Conservation (phyloP, 1,140 invertebrate genomes). For the Lucilia sericata region DNA sequence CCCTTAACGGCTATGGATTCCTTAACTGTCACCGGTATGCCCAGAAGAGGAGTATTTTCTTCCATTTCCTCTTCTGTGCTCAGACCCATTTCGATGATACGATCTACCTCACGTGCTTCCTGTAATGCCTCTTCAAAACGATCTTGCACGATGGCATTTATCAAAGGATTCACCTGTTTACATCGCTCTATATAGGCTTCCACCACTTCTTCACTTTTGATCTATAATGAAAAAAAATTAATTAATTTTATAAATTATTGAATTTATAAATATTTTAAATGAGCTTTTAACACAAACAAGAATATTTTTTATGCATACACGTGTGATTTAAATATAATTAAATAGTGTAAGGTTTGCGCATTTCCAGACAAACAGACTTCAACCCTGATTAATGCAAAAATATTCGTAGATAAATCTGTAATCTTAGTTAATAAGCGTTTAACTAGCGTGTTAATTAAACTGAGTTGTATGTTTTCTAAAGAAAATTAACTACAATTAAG, state of each 20-base stretch:
- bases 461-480: too few species aligned
- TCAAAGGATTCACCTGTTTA: slow-evolving; percentile 74
- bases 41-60: slow-evolving; percentile 73
- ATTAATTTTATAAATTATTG: too few species aligned
- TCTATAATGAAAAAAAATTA: slow-evolving; percentile 60
- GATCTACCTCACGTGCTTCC: slow-evolving; percentile 72
- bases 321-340: too few species aligned
- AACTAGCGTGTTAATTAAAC: too few species aligned
- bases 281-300: too few species aligned
- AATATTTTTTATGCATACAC: too few species aligned
- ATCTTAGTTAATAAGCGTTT: too few species aligned
- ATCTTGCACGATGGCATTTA: slow-evolving; percentile 78
- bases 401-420: background rate
- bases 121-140: slow-evolving; percentile 74
- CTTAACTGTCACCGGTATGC: slow-evolving; percentile 78
- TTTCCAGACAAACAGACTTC: background rate
- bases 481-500: too few species aligned
- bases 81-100: slow-evolving; percentile 64
- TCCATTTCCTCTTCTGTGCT: slow-evolving; percentile 69
- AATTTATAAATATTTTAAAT: too few species aligned
- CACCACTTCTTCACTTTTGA: slow-evolving; percentile 74
- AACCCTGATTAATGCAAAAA: background rate
- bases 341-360: too few species aligned
- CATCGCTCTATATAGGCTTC: slow-evolving; percentile 75
- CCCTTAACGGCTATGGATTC: slow-evolving; percentile 76